Percentiles rank a stretch among this genome's conserved stretches.
Evolutionary conservation across 2,888 invertebrate species (phyloP).

Genomic region (Hypomecis atomaria): DNA sequence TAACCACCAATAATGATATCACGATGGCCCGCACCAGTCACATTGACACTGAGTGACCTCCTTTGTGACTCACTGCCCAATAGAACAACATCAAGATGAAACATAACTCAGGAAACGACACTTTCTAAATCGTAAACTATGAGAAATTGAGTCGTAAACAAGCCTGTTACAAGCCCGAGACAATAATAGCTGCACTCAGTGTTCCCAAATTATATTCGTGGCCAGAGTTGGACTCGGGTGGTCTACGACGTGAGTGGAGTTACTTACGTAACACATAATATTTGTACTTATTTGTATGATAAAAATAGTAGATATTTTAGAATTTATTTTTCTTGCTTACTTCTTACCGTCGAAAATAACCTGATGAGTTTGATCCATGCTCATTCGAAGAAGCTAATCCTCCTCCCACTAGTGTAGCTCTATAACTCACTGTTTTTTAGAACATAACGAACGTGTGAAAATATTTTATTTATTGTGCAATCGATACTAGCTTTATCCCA

Average conservation of each 20-base stretch:
- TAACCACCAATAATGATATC: conserved; percentile 2
- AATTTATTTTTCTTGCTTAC: too few relatives aligned
- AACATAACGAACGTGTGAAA: too few relatives aligned
- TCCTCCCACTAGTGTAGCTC: too few relatives aligned
- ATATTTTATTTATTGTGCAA: too few relatives aligned
- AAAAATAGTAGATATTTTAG: too few relatives aligned
- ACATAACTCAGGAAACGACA: conserved; percentile 34
- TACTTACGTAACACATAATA: neutral
- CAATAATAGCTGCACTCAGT: conserved; percentile 63
- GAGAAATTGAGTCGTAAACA: conserved; percentile 54
- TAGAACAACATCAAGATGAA: conserved; percentile 25
- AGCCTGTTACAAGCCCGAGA: conserved; percentile 52
- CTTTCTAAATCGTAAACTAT: conserved; percentile 48
- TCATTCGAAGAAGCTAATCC: too few relatives aligned
- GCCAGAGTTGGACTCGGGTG: neutral
- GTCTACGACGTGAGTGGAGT: neutral
- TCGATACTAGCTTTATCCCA: too few relatives aligned
- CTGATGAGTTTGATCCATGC: too few relatives aligned
- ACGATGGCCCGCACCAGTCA: conserved; percentile 6
- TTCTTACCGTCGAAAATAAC: too few relatives aligned
- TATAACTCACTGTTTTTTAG: too few relatives aligned
- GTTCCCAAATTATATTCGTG: conserved; percentile 58
- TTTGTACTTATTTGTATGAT: too few relatives aligned
- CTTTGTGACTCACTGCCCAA: conserved; percentile 27
- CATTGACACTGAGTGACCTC: conserved; percentile 23